phyloP scores from a whole-genome alignment of 1,140 invertebrate genomes.

The Euglossa dilemma region DNA sequence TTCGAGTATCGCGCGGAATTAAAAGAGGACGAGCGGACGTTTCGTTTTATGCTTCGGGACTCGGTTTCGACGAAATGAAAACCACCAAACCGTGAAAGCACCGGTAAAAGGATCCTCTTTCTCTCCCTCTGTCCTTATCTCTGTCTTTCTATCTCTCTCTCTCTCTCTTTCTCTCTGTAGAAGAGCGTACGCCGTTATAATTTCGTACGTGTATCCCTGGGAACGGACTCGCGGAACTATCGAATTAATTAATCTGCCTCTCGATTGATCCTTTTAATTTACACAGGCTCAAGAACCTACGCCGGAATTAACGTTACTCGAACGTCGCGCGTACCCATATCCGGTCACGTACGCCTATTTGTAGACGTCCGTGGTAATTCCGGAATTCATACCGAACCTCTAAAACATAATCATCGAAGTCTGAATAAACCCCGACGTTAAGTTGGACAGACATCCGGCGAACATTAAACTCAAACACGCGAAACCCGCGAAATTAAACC shows the following conservation, averaged over 20 bases:
- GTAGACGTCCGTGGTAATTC: background rate
- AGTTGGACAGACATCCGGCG: no score
- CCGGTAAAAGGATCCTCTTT: background rate
- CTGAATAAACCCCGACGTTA: background rate
- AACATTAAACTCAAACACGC: background rate
- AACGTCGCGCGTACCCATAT: background rate
- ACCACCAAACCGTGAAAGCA: background rate
- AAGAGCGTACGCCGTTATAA: background rate
- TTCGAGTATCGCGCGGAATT: background rate
- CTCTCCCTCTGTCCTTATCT: no score
- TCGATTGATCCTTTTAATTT: background rate
- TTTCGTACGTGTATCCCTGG: background rate
- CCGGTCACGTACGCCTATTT: background rate
- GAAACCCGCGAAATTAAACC: background rate
- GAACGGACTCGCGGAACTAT: background rate
- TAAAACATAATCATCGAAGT: background rate
- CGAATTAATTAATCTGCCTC: background rate
- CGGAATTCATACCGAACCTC: background rate
- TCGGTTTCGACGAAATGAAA: background rate
- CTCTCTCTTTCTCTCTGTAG: background rate
- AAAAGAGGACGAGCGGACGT: background rate
- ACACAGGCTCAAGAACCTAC: background rate
- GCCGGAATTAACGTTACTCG: background rate
- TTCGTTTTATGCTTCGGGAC: background rate
- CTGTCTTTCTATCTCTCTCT: no score